These are phyloP conservation scores for Brenthis daphne DNA, from an alignment of 2,888 invertebrate genomes.

Conservation along the genomic window DNA sequence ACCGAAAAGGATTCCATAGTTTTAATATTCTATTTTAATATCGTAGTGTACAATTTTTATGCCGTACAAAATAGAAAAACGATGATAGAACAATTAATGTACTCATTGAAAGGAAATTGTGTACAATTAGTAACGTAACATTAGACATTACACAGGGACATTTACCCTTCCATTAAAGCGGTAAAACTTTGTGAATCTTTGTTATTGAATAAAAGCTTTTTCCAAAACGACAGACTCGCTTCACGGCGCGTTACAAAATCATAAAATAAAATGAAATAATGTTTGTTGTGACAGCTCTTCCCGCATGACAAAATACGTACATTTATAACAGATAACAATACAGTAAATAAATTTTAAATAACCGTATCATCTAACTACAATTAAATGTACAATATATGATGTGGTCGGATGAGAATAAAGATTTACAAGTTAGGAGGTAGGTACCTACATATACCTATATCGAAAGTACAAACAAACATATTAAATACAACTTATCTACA, in stretches of 20 bases:
- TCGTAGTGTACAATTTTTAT: conserved; percentile 3
- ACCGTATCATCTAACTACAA: conserved; percentile 67
- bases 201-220: conserved; percentile 64
- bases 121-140: conserved; percentile 55
- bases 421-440: too few relatives aligned
- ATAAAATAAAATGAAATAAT: conserved; percentile 77
- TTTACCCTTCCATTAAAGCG: conserved; percentile 51
- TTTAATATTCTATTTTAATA: conserved; percentile 14
- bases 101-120: conserved; percentile 31
- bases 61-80: conserved; percentile 1
- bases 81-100: conserved; percentile 3
- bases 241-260: conserved; percentile 74
- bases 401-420: background rate
- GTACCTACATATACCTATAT: too few relatives aligned
- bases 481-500: too few relatives aligned
- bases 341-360: conserved; percentile 73
- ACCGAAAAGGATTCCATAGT: conserved; percentile 25
- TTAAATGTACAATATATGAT: conserved; percentile 60
- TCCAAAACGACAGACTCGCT: conserved; percentile 64
- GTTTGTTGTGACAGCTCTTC: conserved; percentile 79
- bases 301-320: conserved; percentile 75
- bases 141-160: conserved; percentile 45
- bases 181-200: conserved; percentile 56
- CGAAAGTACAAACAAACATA: too few relatives aligned
- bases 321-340: conserved; percentile 78